Percentiles rank a stretch among this genome's conserved stretches.
Conservation (phyloP, 2,113 vertebrate species). For the Thomomys bottae region DNA sequence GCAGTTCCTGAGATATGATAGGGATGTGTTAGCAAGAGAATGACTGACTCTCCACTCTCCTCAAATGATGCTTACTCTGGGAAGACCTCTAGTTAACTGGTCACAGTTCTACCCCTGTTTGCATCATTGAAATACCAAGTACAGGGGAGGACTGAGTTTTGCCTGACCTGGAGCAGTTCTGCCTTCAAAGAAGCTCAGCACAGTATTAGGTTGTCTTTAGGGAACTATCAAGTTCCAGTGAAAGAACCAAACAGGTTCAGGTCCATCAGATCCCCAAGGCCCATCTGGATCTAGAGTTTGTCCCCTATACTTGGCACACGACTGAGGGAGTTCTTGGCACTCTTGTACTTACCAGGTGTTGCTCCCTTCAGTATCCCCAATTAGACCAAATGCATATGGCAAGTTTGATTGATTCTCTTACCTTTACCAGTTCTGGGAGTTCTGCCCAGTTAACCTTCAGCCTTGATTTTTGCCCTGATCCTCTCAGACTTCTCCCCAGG, state of each 20-base stretch:
- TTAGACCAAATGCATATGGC: background rate
- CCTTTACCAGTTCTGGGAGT: background rate
- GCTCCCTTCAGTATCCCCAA: background rate
- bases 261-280: background rate
- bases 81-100: background rate
- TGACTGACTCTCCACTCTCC: background rate
- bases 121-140: background rate
- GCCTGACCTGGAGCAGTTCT: slow-evolving; percentile 14
- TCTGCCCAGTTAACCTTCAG: background rate
- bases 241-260: slow-evolving; percentile 33
- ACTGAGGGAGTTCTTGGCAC: background rate
- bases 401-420: slow-evolving; percentile 25
- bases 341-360: background rate
- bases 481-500: slow-evolving; percentile 14
- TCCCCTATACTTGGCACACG: background rate
- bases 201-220: background rate
- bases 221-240: slow-evolving; percentile 17
- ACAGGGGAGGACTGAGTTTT: slow-evolving; percentile 10
- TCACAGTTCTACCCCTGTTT: background rate
- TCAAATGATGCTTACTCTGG: background rate
- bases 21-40: slow-evolving; percentile 40
- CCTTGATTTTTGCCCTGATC: slow-evolving; percentile 17
- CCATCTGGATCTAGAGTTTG: background rate
- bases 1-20: background rate
- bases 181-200: slow-evolving; percentile 14